These are phyloP conservation scores for Plagiodera versicolora DNA, from an alignment of 2,888 invertebrate genomes.

Conservation along the genomic window DNA sequence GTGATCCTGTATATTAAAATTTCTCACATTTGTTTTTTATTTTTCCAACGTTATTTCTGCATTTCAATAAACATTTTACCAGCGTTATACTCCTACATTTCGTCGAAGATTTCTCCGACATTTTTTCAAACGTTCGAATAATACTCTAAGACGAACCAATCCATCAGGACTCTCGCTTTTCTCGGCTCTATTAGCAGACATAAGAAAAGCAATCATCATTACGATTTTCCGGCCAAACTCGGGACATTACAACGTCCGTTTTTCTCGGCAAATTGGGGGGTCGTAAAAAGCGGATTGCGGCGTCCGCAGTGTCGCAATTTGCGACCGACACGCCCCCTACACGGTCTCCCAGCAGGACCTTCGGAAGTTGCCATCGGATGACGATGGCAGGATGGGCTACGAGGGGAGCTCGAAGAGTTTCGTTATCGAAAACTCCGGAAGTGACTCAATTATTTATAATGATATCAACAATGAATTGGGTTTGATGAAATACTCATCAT, in stretches of 20 bases:
- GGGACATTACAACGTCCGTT: conserved; percentile 45
- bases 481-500: too few species aligned
- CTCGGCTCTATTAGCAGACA: background rate
- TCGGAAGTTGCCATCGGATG: conserved; percentile 2
- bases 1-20: too few species aligned
- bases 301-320: conserved; percentile 53
- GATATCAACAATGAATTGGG: too few species aligned
- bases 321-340: conserved; percentile 47
- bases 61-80: too few species aligned
- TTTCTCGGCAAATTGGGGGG: conserved; percentile 53
- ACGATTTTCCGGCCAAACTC: conserved; percentile 35
- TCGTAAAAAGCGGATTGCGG: conserved; percentile 52
- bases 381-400: background rate
- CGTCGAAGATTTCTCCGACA: too few species aligned
- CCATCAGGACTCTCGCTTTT: background rate
- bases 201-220: conserved; percentile 35
- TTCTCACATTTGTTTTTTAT: too few species aligned
- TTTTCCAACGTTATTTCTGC: too few species aligned
- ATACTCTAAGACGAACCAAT: background rate
- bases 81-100: too few species aligned
- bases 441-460: too few species aligned
- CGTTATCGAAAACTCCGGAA: background rate
- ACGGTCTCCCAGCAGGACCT: conserved; percentile 31
- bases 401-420: too few species aligned
- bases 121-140: background rate